Evolutionary conservation across 2,888 invertebrate genomes (phyloP), one percentile per base, ranked within the genome.

Genomic region (Petrophora chlorosata): DNA sequence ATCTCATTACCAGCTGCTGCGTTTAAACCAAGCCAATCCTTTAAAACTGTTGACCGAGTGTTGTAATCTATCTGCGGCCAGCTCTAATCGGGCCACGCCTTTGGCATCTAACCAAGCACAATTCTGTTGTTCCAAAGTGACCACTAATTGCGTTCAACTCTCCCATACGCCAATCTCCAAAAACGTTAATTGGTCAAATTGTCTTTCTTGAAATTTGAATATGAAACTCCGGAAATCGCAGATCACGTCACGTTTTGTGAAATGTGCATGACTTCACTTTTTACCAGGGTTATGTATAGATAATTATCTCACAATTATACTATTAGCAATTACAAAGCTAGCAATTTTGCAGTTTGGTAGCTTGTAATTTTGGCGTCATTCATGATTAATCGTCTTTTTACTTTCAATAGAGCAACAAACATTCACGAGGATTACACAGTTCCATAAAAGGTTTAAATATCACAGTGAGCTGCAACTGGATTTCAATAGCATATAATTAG

Each of bases 121-220:
- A 30, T 30, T 46, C 22, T 12, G 15, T 28, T 33, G 38, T 38
- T 48, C 39, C 29, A 14, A 23, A 29, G 5, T 3, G 5, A 30
- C 16, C 2, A 44, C 30, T 19, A 19, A 9, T 29, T 8, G 17
- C 10, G 23, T 29, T n/a, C n/a, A n/a, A n/a, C 5, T 30, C 30
- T 30, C 40, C 30, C 40, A 32, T 30, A 15, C 30, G 3, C 14
- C 32, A 40, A 30, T 53, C 16, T 33, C 39, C 30, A 15, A 15
- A 14, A 7, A 28, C 19, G 28, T 47, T 46, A 52, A 47, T 47
- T 44, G 22, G 13, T 14, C 13, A 44, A 44, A 43, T 35, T 39
- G 29, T 22, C 30, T 34, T 41, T 40, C 38, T 45, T 35, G 34
- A 12, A 12, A 43, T 22, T 43, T 16, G 5, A 39, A 34, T 15